Base-by-base conservation (phyloP, 1,140 invertebrate genomes). In the Cydia fagiglandana region DNA sequence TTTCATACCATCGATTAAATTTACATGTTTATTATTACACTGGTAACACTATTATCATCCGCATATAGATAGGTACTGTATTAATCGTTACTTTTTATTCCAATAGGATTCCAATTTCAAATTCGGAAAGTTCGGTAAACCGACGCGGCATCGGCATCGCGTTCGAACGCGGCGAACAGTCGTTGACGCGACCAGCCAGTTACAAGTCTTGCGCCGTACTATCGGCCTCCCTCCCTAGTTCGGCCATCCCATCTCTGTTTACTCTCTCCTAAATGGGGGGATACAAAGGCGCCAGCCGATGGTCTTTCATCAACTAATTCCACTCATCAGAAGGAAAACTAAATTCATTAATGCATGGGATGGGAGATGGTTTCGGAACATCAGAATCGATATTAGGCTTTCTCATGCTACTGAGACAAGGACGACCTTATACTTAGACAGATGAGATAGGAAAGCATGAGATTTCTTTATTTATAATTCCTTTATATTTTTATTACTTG, bases 221-320 rank as follows among this genome's bases (percentile, higher is more conserved):
- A 92, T 90, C 85, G 84, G 77, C 79, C 84, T 86, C 84, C 89
- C 89, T 88, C 84, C 88, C 86, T 88, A 64, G 45, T 56, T 75
- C 75, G 66, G 34, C 66, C 15, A 73, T 76, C 75, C 68, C 84
- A 87, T 89, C 86, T 92, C 75, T 86, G 88, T 92, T 90, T 92
- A 91, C 89, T 86, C 85, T 89, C 84, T 88, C 81, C 85, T 76
- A 89, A 90, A 91, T 88, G 86, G 90, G 86, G 87, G 90, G 88
- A 84, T 85, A 81, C 80, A 80, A 84, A 86, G 85, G 86, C 87
- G 88, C 87, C 83, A 76, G 79, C 80, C 76, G 84, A 83, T 84
- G 81, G 84, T 88, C 86, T 87, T 86, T 85, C 82, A 79, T 86
- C 82, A 89, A 84, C 84, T 81, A 86, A 86, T 90, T 81, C 53